Percentiles rank a stretch among this genome's conserved stretches.
These are phyloP conservation scores for Caenorhabditis japonica DNA, from an alignment of 2,888 invertebrate genomes.

Conservation along the genomic window DNA sequence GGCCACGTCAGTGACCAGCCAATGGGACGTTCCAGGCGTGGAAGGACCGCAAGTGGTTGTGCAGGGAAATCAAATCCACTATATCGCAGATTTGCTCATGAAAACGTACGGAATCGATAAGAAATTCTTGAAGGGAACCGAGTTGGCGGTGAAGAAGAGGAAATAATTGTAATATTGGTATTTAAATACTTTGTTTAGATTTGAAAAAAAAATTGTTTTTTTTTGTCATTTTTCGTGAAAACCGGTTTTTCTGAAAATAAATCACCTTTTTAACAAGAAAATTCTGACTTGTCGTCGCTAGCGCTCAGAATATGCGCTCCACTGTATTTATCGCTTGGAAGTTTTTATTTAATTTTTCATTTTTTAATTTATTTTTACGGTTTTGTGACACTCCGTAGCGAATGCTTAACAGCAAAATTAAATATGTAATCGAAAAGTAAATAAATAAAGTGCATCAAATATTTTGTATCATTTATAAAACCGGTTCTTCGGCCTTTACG, in stretches of 20 bases:
- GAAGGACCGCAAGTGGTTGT: constrained; percentile 74
- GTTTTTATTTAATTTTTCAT: too few relatives aligned
- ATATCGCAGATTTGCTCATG: constrained; percentile 52
- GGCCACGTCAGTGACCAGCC: constrained; percentile 89
- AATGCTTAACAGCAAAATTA: too few relatives aligned
- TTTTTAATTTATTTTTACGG: too few relatives aligned
- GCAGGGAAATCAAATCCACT: constrained; percentile 74
- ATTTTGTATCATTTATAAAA: too few relatives aligned
- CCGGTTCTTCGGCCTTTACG: too few relatives aligned
- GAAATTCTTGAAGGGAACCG: constrained; percentile 72
- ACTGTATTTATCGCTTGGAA: too few relatives aligned
- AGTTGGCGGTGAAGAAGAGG: constrained; percentile 72
- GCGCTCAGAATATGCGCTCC: too few relatives aligned
- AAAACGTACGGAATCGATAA: constrained; percentile 68
- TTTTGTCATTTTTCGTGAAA: too few relatives aligned
- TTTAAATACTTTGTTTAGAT: neutral
- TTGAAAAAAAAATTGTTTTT: too few relatives aligned
- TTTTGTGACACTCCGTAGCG: too few relatives aligned
- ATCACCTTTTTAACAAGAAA: neutral
- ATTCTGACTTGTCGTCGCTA: neutral
- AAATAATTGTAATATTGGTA: constrained; percentile 40
- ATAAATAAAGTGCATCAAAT: too few relatives aligned
- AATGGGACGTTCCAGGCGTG: constrained; percentile 82
- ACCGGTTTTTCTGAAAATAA: neutral
- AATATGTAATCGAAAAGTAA: too few relatives aligned